Evolutionary conservation across 2,888 invertebrate genomes (phyloP).

Genomic region (Ctenicera cuprea): DNA sequence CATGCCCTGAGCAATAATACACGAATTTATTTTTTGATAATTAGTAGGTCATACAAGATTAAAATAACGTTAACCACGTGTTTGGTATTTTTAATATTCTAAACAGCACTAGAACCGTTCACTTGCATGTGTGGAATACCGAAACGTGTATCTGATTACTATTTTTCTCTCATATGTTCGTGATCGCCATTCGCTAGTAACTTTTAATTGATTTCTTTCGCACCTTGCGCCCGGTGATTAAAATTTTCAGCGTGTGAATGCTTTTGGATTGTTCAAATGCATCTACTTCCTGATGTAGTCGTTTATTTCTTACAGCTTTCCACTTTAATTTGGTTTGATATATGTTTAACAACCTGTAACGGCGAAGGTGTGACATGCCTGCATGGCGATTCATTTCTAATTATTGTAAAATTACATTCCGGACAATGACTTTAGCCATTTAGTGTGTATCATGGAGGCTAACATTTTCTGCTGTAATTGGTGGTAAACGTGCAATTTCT

Average conservation of each 20-base stretch:
- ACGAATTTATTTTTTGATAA: slow-evolving; percentile 4
- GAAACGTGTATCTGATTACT: slow-evolving; percentile 22
- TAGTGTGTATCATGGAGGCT: background rate
- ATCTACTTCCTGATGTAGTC: slow-evolving; percentile 4
- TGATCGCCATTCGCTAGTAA: slow-evolving; percentile 16
- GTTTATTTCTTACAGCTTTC: slow-evolving; percentile 16
- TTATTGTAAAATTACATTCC: slow-evolving; percentile 26
- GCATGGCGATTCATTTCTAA: slow-evolving; percentile 35
- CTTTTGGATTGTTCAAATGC: background rate
- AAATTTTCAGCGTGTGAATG: slow-evolving; percentile 25
- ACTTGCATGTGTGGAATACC: slow-evolving; percentile 31
- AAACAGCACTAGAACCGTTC: slow-evolving; percentile 24
- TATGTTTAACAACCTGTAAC: slow-evolving; percentile 39
- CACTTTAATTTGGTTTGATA: slow-evolving; percentile 35
- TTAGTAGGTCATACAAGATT: slow-evolving; percentile 16
- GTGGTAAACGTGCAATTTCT: background rate
- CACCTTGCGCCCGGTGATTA: slow-evolving; percentile 21
- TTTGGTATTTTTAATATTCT: slow-evolving; percentile 18
- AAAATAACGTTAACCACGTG: slow-evolving; percentile 21
- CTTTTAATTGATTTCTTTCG: slow-evolving; percentile 34
- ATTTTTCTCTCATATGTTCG: slow-evolving; percentile 20
- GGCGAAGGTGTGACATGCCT: slow-evolving; percentile 42
- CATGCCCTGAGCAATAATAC: background rate
- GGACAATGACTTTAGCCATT: slow-evolving; percentile 21
- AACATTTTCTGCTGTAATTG: slow-evolving; percentile 8